A percentile compares a stretch with the other conserved stretches of the same genome.
phyloP scores from a whole-genome alignment of 2,888 invertebrate genomes.

The Dendrolimus houi region DNA sequence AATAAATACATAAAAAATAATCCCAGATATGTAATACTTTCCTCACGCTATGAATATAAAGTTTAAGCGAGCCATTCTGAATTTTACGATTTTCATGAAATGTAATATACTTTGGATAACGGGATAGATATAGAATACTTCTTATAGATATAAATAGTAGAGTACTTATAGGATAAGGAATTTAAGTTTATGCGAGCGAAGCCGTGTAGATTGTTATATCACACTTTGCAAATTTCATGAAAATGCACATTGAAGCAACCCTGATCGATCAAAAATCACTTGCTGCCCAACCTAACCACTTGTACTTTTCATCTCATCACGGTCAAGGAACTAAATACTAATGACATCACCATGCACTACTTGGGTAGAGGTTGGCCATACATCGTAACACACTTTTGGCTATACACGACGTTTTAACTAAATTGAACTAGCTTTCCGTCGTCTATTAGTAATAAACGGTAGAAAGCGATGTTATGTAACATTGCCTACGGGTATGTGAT shows the following conservation, averaged over 20 bases:
- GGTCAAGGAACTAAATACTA: conserved; percentile 28
- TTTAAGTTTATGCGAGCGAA: no score
- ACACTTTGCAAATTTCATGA: no score
- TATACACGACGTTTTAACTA: background rate
- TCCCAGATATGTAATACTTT: no score
- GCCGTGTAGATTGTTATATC: no score
- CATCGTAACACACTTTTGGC: conserved; percentile 1
- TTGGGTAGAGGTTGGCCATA: background rate
- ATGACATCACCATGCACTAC: conserved; percentile 27
- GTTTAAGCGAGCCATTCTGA: no score
- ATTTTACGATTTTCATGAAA: no score
- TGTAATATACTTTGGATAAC: no score
- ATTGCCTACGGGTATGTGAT: background rate
- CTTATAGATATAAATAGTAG: no score
- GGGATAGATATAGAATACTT: no score
- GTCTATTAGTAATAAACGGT: background rate
- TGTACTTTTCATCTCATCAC: conserved; percentile 56
- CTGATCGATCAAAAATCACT: background rate
- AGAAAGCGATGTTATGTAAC: background rate
- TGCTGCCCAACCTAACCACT: conserved; percentile 58
- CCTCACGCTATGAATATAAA: no score
- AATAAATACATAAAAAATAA: no score
- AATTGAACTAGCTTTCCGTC: background rate
- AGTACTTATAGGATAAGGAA: no score
- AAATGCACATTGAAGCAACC: background rate